Conservation (phyloP, 2,113 vertebrate genomes). For the Saguinus imperator region DNA sequence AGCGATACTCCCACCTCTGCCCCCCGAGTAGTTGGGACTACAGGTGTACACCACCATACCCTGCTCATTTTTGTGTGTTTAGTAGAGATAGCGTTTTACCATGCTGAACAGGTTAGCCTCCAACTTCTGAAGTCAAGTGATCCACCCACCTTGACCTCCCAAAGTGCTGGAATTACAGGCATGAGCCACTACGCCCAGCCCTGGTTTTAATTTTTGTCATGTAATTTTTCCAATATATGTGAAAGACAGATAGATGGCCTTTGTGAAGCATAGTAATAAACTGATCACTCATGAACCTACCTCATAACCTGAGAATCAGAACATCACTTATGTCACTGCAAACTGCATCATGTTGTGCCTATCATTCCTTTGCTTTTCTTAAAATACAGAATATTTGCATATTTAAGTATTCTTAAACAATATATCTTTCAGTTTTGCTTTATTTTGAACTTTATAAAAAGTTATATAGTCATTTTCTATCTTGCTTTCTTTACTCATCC, state of each 20-base stretch:
- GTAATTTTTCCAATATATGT: not conserved
- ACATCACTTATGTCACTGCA: not conserved
- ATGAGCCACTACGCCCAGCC: not conserved
- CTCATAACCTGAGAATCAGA: not conserved
- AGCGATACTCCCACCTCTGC: too few species aligned
- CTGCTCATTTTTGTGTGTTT: too few species aligned
- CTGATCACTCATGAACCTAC: not conserved
- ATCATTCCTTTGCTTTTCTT: not conserved
- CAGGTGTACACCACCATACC: too few species aligned
- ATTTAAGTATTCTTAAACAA: slow-evolving; percentile 2
- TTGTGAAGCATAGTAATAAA: not conserved
- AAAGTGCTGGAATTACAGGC: too few species aligned
- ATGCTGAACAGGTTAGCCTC: too few species aligned
- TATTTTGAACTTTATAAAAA: not conserved
- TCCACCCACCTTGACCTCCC: too few species aligned
- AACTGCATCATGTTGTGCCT: not conserved
- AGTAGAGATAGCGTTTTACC: too few species aligned
- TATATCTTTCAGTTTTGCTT: not conserved
- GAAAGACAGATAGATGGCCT: not conserved
- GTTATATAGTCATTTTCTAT: not conserved
- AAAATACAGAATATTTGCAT: not conserved
- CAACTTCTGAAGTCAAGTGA: too few species aligned
- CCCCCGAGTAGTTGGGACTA: too few species aligned
- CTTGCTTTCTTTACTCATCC: not conserved
- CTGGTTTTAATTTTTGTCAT: not conserved